Evolutionary conservation across 2,888 invertebrate genomes (phyloP), one percentile per base, ranked within the genome.

Genomic region (Tetranychus piercei): DNA sequence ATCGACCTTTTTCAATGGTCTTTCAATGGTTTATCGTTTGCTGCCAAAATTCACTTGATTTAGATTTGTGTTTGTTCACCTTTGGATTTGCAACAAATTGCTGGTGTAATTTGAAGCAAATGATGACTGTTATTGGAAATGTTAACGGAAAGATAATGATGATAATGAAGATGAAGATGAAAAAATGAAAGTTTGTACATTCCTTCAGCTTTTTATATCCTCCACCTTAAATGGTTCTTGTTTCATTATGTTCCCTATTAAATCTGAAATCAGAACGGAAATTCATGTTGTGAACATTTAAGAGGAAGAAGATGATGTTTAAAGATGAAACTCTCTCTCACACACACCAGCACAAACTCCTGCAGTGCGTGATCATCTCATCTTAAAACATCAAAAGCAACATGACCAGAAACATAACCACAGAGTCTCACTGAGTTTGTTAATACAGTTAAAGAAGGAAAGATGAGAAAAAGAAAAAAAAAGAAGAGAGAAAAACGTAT

Each of bases 361-460:
- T 55, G 55, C 55, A 55, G 55, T 55, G 55, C 55, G 55, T 55
- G 55, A 55, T 55, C 55, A 55, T 55, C 55, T 55, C 55, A 55
- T 55, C 55, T 15, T 55, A 15, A 15, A 55, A 15, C 11, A 55
- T 55, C 11, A 55, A 15, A 9, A 55, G 2, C 55, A 55, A 15
- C 55, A 55, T 55, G 11, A 15, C 15, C 55, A 55, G 15, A 15
- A 55, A 15, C 11, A 55, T 55, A 55, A 55, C 55, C 55, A 55
- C 55, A 55, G 55, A 55, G 9, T 55, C 55, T 55, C 55, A 55
- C 55, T 55, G 55, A 7, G 55, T 55, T 55, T 55, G 55, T 15
- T 55, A 15, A 55, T 55, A 55, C 15, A 15, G 15, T 15, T 15
- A 55, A 55, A 55, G 11, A 55, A 15, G 15, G 9, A 9, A 55